Percentiles rank a stretch among this genome's conserved stretches.
phyloP scores from a whole-genome alignment of 2,113 vertebrate species.

The Coptodon bakossiorum region DNA sequence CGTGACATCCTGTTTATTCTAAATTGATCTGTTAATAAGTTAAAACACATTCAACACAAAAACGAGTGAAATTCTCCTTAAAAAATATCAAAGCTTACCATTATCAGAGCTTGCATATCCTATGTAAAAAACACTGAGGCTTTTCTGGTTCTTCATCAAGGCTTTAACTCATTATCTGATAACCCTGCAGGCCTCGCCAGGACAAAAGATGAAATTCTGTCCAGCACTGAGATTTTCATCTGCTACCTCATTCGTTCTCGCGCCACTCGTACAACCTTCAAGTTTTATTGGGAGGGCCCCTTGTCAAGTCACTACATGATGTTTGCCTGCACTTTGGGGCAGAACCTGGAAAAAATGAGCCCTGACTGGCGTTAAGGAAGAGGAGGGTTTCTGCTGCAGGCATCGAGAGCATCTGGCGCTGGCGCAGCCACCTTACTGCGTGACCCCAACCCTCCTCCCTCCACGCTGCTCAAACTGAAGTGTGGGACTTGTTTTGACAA shows the following conservation, averaged over 20 bases:
- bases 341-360: not conserved
- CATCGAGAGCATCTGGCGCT: not conserved
- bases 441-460: not conserved
- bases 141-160: constrained; percentile 28
- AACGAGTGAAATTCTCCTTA: not conserved
- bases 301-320: not conserved
- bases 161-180: not conserved
- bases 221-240: not conserved
- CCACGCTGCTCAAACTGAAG: not conserved
- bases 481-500: not conserved
- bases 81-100: constrained; percentile 28
- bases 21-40: not conserved
- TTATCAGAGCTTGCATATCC: not conserved
- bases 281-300: not conserved
- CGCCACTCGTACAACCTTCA: not conserved
- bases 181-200: not conserved
- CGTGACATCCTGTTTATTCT: not conserved
- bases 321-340: not conserved
- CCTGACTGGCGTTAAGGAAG: not conserved
- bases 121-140: constrained; percentile 18
- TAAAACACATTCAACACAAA: not conserved
- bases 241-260: not conserved
- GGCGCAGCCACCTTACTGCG: not conserved
- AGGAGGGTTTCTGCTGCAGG: not conserved
- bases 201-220: not conserved